phyloP scores from a whole-genome alignment of 2,888 invertebrate genomes.

The Mechanitis mazaeus region DNA sequence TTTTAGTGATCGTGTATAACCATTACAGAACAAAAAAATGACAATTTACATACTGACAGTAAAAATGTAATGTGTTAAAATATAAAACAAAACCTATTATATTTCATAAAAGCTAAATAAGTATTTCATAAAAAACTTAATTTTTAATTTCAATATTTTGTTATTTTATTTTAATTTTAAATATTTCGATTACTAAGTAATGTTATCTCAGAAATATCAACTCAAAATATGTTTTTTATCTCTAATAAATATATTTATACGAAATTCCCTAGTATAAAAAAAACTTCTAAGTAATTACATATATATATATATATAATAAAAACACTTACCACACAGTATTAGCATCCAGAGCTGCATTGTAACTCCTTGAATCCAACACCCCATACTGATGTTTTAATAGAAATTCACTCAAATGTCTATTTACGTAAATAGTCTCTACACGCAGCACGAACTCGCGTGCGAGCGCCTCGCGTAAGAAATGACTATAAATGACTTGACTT shows the following conservation, averaged over 20 bases:
- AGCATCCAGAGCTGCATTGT: slow-evolving; percentile 54
- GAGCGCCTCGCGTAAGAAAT: slow-evolving; percentile 62
- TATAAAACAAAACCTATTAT: too few relatives aligned
- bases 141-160: too few relatives aligned
- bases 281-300: not conserved
- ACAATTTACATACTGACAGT: too few relatives aligned
- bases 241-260: not conserved
- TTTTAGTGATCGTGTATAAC: too few relatives aligned
- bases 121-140: too few relatives aligned
- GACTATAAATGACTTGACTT: slow-evolving; percentile 34
- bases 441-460: slow-evolving; percentile 49
- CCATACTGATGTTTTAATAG: slow-evolving; percentile 15
- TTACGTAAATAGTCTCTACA: slow-evolving; percentile 41
- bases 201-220: too few relatives aligned
- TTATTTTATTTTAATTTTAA: too few relatives aligned
- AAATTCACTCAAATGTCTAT: slow-evolving; percentile 23
- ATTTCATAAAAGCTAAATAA: too few relatives aligned
- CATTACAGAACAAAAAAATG: too few relatives aligned
- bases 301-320: slow-evolving; percentile 4
- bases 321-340: slow-evolving; percentile 59
- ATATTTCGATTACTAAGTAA: too few relatives aligned
- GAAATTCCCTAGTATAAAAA: not conserved
- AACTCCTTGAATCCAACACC: slow-evolving; percentile 24
- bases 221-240: too few relatives aligned
- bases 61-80: too few relatives aligned